Base-by-base conservation (phyloP, 2,888 invertebrate genomes). In the Parnassius apollo region DNA sequence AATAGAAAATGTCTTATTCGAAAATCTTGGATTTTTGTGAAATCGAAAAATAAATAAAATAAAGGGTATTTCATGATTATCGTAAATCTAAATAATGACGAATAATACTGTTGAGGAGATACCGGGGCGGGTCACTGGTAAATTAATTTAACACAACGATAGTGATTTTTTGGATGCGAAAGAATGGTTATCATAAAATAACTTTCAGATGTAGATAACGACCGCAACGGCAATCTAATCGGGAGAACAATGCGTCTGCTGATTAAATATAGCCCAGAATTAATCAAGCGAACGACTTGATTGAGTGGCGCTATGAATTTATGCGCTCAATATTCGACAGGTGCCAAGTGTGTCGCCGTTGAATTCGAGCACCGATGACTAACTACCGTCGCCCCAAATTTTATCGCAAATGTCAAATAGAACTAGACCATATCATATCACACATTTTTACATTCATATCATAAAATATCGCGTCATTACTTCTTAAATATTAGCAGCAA, bases 311-410 rank as follows among this genome's bases (percentile, higher is more conserved):
- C 86, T 90, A 91, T 91, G 91, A 88, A 91, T 91, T 91, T 91
- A 91, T 91, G 88, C 86, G 86, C 84, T 83, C 88, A 91, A 89
- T 92, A 91, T 92, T 92, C 90, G 90, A 89, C 89, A 89, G 88
- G 91, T 92, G 92, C 92, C 92, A 92, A 92, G 91, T 92, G 92
- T 92, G 92, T 88, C 92, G 88, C 86, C 83, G 82, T 77, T 83
- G 83, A 83, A 89, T 86, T 88, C 90, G 90, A 86, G 82, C 81
- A 79, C 81, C 83, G 86, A 91, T 91, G 91, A 91, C 90, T 91
- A 91, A 91, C 90, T 89, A 82, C 64, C 64, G 57, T 8, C 86
- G 90, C 84, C 88, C 91, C 86, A 86, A 90, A 90, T 91, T 88
- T 90, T 85, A 86, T 85, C 87, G 81, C 85, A 91, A 91, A 91